Base-by-base conservation (phyloP, 2,797 vertebrate species). In the Capromys pilorides region DNA sequence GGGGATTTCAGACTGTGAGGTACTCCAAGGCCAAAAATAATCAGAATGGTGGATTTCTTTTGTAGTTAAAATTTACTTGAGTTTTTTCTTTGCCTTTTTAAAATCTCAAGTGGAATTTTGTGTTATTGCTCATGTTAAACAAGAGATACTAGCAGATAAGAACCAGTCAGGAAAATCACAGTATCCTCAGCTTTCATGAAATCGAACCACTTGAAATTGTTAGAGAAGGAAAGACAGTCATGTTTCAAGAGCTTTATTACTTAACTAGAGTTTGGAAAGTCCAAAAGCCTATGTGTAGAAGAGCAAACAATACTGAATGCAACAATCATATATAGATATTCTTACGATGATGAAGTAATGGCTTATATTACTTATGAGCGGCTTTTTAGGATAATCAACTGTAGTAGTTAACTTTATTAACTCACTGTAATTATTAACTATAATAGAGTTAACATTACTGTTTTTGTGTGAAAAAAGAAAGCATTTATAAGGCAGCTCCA, bases 201-300 rank as follows among this genome's bases (percentile, higher is more conserved):
- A n/a, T 10, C 67, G 28, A 45, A 45, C 28, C 19, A 26, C 31
- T 79, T 94, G 19, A 91, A 88, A 73, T 73, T 87, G 13, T 84
- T 90, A 9, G 18, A 78, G 31, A 59, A 87, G 31, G 36, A 24
- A 77, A 88, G 26, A 49, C 2, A 57, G 7, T 62, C 4, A 28
- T 61, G 22, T 64, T 85, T 71, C 54, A 22, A 87, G 45, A 39
- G 26, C 59, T 88, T 59, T 33, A 71, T 41, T 62, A 82, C 49
- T 78, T 94, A 93, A 45, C 8, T 79, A n/a, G 83, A 79, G 11
- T 71, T 88, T 71, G 80, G 45, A 24, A 88, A 85, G 45, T 54
- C 54, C 28, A 33, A 41, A 71, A 45, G 41, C 54, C 28, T 57
- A 57, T 18, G 9, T 62, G 41, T 79, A 62, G 66, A 78, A 71